These are phyloP conservation scores for Zaprionus ghesquierei DNA, from an alignment of 1,140 invertebrate genomes.

Conservation along the genomic window DNA sequence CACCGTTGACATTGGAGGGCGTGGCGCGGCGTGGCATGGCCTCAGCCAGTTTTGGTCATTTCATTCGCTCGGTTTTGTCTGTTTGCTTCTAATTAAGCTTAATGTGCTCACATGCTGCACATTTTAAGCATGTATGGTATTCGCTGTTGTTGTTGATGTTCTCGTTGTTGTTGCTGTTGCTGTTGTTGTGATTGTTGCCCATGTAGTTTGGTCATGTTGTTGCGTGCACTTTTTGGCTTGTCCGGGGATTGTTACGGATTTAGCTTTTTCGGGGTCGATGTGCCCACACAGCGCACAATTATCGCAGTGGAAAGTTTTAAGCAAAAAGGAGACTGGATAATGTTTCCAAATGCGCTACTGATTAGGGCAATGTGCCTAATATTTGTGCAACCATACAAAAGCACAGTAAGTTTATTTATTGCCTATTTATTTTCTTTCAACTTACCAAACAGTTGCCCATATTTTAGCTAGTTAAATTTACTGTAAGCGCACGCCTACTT, in stretches of 20 bases:
- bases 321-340: not conserved
- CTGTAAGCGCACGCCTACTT: no score
- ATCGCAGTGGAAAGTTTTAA: constrained; percentile 11
- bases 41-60: constrained; percentile 31
- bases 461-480: no score
- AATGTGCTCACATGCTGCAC: constrained; percentile 45
- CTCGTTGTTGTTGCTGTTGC: not conserved
- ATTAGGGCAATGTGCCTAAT: no score
- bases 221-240: constrained; percentile 42
- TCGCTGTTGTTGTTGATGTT: constrained; percentile 6
- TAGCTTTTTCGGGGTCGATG: constrained; percentile 9
- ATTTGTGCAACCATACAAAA: no score
- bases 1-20: constrained; percentile 5
- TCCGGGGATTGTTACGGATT: constrained; percentile 17
- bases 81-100: constrained; percentile 53
- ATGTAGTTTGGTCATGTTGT: constrained; percentile 23
- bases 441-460: no score
- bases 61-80: constrained; percentile 45
- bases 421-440: no score
- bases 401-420: no score
- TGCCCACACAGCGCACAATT: not conserved
- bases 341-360: not conserved
- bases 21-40: constrained; percentile 6
- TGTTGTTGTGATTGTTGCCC: constrained; percentile 16
- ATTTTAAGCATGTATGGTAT: constrained; percentile 44